A percentile compares a stretch with the other conserved stretches of the same genome.
Conservation (phyloP, 2,888 invertebrate genomes). For the Cephonodes hylas region DNA sequence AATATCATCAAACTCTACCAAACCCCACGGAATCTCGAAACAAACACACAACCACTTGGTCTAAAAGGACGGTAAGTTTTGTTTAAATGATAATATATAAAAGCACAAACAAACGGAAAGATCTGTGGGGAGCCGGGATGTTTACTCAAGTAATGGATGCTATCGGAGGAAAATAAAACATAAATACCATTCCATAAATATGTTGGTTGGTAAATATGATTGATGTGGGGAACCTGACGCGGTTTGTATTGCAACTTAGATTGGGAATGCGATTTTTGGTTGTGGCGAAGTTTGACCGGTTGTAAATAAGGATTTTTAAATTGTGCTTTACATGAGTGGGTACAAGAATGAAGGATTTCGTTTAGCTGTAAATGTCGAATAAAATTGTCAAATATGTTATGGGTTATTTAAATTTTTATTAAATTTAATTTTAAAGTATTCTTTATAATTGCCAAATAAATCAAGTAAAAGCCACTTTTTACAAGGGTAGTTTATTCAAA, state of each 20-base stretch:
- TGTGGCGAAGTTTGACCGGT: too few species aligned
- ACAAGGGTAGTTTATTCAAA: too few species aligned
- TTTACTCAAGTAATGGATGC: conserved; percentile 8
- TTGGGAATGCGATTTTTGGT: not conserved
- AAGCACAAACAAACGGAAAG: not conserved
- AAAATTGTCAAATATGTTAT: too few species aligned
- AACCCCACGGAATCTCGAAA: not conserved
- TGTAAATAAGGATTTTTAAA: too few species aligned
- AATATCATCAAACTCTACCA: not conserved
- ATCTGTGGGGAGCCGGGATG: not conserved
- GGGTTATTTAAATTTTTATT: too few species aligned
- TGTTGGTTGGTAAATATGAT: not conserved
- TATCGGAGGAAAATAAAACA: not conserved
- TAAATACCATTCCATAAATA: not conserved
- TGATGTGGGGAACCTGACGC: not conserved
- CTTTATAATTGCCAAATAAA: too few species aligned
- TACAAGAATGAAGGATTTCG: too few species aligned
- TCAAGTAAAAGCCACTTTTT: too few species aligned
- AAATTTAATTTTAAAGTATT: too few species aligned
- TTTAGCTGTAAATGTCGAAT: too few species aligned
- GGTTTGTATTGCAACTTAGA: not conserved
- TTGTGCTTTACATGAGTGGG: too few species aligned
- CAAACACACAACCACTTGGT: not conserved
- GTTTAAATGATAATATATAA: not conserved
- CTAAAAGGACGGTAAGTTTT: not conserved